Evolutionary conservation across 2,113 vertebrate genomes (phyloP).

Genomic region (Xerus inauris): DNA sequence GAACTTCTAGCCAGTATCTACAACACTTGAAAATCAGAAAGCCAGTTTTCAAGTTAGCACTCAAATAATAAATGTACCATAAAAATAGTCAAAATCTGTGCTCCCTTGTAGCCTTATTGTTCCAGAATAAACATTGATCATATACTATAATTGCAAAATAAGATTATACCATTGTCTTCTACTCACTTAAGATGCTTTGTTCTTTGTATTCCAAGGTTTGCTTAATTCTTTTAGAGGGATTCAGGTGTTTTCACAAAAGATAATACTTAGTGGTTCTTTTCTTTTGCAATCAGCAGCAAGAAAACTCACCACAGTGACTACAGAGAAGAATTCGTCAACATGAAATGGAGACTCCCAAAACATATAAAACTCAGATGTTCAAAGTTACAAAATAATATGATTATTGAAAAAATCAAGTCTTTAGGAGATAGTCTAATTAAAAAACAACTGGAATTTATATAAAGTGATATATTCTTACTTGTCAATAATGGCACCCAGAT

Average conservation of each 20-base stretch:
- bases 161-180: background rate
- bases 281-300: background rate
- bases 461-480: background rate
- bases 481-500: background rate
- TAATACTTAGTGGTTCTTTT: background rate
- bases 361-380: background rate
- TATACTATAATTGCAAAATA: background rate
- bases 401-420: background rate
- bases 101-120: background rate
- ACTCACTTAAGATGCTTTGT: background rate
- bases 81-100: background rate
- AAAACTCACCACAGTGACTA: background rate
- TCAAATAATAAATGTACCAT: background rate
- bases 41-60: background rate
- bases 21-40: background rate
- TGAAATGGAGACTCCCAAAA: background rate
- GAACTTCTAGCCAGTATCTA: background rate
- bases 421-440: background rate
- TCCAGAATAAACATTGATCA: background rate
- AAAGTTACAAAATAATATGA: conserved; percentile 19
- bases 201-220: background rate
- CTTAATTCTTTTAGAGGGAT: conserved; percentile 39
- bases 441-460: background rate
- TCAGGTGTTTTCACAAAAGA: background rate
- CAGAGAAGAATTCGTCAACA: conserved; percentile 10